phyloP scores from a whole-genome alignment of 2,797 vertebrate species.

The Brachyalestes nurse region DNA sequence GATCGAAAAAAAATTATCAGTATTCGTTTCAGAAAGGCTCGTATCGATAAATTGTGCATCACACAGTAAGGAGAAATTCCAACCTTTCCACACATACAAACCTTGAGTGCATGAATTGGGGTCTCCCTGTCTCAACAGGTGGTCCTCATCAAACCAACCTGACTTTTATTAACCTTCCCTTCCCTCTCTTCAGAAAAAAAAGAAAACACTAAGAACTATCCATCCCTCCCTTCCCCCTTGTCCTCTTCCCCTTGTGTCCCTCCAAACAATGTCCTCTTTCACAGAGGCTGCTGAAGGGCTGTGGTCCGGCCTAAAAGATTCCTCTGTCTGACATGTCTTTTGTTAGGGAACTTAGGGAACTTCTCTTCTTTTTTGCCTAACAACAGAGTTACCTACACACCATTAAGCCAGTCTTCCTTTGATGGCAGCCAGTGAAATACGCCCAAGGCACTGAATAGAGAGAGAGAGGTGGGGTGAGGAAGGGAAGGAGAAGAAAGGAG shows the following conservation, averaged over 20 bases:
- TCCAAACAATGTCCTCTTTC: slow-evolving; percentile 70
- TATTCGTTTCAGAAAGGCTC: too few species aligned
- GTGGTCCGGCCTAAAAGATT: slow-evolving; percentile 70
- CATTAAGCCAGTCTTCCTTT: slow-evolving; percentile 69
- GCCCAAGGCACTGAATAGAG: slow-evolving; percentile 72
- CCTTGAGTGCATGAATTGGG: slow-evolving; percentile 14
- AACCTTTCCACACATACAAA: slow-evolving; percentile 4
- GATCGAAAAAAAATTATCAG: too few species aligned
- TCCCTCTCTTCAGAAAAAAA: slow-evolving; percentile 40
- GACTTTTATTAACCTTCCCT: slow-evolving; percentile 53
- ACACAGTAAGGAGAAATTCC: background rate
- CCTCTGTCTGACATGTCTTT: slow-evolving; percentile 64
- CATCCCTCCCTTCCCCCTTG: slow-evolving; percentile 45
- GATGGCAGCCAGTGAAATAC: slow-evolving; percentile 75
- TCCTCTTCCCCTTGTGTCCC: slow-evolving; percentile 41
- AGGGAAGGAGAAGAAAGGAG: slow-evolving; percentile 45
- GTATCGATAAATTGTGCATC: background rate
- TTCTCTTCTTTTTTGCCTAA: slow-evolving; percentile 60
- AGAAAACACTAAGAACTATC: slow-evolving; percentile 34
- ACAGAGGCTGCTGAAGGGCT: slow-evolving; percentile 62
- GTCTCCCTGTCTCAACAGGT: slow-evolving; percentile 39
- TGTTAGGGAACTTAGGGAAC: slow-evolving; percentile 56
- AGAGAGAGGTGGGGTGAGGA: slow-evolving; percentile 38
- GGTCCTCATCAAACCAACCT: slow-evolving; percentile 39
- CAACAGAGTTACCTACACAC: slow-evolving; percentile 76